These are phyloP conservation scores for Pachliopta kotzebuea DNA, from an alignment of 2,888 invertebrate genomes.

Conservation along the genomic window DNA sequence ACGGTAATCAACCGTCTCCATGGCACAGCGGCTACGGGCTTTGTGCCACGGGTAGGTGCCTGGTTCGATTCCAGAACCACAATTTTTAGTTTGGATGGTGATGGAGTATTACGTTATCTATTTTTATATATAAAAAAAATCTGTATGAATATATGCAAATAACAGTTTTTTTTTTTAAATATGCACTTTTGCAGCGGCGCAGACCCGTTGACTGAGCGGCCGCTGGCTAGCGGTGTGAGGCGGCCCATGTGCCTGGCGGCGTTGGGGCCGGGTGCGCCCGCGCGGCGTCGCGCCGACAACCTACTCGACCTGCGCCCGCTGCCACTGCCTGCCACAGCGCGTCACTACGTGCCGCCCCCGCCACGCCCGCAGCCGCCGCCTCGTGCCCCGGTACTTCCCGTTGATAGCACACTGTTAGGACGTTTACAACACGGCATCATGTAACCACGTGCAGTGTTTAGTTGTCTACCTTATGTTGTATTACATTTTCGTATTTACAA, in stretches of 20 bases:
- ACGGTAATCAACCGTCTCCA: background rate
- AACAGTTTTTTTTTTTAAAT: too few relatives aligned
- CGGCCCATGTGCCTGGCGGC: conserved; percentile 84
- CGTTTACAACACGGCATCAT: too few relatives aligned
- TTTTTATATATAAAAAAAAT: too few relatives aligned
- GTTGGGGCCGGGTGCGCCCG: conserved; percentile 73
- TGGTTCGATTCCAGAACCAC: background rate
- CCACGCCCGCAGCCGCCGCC: conserved; percentile 56
- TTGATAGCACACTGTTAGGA: background rate
- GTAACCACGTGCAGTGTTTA: too few relatives aligned
- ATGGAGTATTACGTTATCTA: too few relatives aligned
- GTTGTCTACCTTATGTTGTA: too few relatives aligned
- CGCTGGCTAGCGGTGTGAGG: conserved; percentile 82
- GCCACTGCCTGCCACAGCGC: conserved; percentile 87
- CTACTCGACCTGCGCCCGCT: conserved; percentile 87
- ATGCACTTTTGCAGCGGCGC: conserved; percentile 39
- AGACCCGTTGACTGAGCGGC: conserved; percentile 75
- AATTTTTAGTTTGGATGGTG: too few relatives aligned
- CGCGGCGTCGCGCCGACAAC: conserved; percentile 82
- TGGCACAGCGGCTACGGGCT: background rate
- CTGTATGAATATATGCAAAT: too few relatives aligned
- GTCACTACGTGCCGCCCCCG: conserved; percentile 85
- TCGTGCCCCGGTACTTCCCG: conserved; percentile 24
- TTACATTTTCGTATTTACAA: too few relatives aligned
- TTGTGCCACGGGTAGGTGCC: background rate